Conservation (phyloP, 2,113 vertebrate genomes). For the Tautogolabrus adspersus region DNA sequence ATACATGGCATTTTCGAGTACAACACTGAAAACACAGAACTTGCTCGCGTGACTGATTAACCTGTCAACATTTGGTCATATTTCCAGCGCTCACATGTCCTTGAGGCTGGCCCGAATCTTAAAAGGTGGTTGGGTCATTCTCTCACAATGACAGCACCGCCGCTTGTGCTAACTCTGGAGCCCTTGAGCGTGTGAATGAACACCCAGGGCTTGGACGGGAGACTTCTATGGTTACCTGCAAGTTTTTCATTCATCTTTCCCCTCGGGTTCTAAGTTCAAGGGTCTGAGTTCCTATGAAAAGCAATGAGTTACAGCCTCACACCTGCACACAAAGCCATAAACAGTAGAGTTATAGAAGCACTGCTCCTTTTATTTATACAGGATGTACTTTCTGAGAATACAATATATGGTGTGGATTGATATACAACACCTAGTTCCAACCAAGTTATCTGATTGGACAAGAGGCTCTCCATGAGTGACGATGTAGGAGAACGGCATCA, state of each 20-base stretch:
- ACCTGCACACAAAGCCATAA: background rate
- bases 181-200: slow-evolving; percentile 34
- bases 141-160: slow-evolving; percentile 38
- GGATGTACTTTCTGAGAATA: background rate
- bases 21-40: slow-evolving; percentile 23
- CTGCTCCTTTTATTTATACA: background rate
- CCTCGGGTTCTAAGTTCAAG: slow-evolving; percentile 20
- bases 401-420: no score
- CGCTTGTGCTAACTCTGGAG: slow-evolving; percentile 31
- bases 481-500: no score
- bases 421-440: no score
- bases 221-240: slow-evolving; percentile 14
- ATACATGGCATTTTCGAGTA: slow-evolving; percentile 24
- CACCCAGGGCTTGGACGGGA: slow-evolving; percentile 15
- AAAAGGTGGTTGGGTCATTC: slow-evolving; percentile 43
- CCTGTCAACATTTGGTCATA: slow-evolving; percentile 44
- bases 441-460: no score
- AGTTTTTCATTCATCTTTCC: slow-evolving; percentile 41
- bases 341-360: background rate
- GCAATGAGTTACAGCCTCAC: background rate
- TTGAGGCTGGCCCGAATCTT: slow-evolving; percentile 39
- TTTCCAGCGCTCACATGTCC: slow-evolving; percentile 27
- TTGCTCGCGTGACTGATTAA: slow-evolving; percentile 52
- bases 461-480: no score
- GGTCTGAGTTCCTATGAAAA: background rate